These are phyloP conservation scores for Dorcus parallelipipedus DNA, from an alignment of 2,888 invertebrate species.

Conservation along the genomic window DNA sequence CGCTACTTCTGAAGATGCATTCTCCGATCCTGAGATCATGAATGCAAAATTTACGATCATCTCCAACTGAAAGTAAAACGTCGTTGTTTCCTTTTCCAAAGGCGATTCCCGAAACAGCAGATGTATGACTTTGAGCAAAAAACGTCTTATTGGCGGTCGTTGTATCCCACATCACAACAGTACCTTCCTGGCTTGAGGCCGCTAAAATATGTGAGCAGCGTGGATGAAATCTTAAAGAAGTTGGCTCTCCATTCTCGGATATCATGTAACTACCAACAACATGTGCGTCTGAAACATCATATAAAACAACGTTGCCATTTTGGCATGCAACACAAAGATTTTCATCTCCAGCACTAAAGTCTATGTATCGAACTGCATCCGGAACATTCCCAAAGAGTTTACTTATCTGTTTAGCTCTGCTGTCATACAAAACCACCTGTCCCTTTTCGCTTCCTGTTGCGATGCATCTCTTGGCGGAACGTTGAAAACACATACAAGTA, in stretches of 20 bases:
- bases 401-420: slow-evolving; percentile 34
- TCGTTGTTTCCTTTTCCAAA: no score
- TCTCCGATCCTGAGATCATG: slow-evolving; percentile 30
- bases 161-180: slow-evolving; percentile 24
- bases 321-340: no score
- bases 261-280: no score
- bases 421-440: slow-evolving; percentile 41
- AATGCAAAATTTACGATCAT: slow-evolving; percentile 38
- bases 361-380: slow-evolving; percentile 4
- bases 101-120: no score
- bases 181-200: slow-evolving; percentile 33
- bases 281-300: no score
- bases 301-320: no score
- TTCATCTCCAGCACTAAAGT: no score
- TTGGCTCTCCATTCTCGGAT: neutral
- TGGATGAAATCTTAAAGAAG: slow-evolving; percentile 31
- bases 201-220: slow-evolving; percentile 28
- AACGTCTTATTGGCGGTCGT: slow-evolving; percentile 6
- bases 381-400: slow-evolving; percentile 29
- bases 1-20: slow-evolving; percentile 32
- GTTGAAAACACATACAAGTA: slow-evolving; percentile 10
- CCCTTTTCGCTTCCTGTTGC: slow-evolving; percentile 35
- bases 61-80: slow-evolving; percentile 26
- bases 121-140: no score
- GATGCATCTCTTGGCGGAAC: neutral